Conservation (phyloP, 2,888 invertebrate species). For the Chrysomela aeneicollis region DNA sequence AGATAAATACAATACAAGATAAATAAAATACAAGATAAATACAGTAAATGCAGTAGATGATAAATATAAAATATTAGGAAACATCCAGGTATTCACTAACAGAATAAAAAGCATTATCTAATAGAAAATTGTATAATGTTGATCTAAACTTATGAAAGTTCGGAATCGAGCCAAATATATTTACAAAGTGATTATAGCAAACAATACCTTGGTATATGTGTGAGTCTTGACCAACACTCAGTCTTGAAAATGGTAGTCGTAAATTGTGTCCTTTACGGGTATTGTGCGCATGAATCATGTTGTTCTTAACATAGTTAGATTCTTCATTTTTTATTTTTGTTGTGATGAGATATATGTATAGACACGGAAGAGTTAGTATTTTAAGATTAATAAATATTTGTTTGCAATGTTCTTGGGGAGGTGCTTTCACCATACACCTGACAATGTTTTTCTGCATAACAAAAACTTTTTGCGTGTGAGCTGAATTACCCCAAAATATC, state of each 20-base stretch:
- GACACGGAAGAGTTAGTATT: slow-evolving; percentile 8
- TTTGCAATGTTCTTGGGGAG: background rate
- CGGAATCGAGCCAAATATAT: too few relatives aligned
- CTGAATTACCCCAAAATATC: slow-evolving; percentile 8
- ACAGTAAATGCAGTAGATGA: too few relatives aligned
- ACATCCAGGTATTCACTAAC: too few relatives aligned
- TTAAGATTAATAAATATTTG: slow-evolving; percentile 10
- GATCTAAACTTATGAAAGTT: too few relatives aligned
- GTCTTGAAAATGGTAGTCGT: background rate
- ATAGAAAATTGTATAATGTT: too few relatives aligned
- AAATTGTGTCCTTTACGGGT: background rate
- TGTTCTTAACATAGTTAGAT: background rate
- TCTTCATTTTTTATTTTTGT: background rate
- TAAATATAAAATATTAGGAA: too few relatives aligned
- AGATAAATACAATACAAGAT: too few relatives aligned
- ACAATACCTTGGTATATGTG: too few relatives aligned
- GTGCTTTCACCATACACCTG: background rate
- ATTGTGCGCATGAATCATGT: background rate
- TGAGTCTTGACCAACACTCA: background rate
- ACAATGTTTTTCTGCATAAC: background rate
- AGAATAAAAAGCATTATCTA: too few relatives aligned
- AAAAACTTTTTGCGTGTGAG: background rate
- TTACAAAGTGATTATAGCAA: too few relatives aligned
- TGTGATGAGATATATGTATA: background rate
- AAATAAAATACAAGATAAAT: too few relatives aligned